Base-by-base conservation (phyloP, 2,888 invertebrate genomes). In the Cynaeus angustus region DNA sequence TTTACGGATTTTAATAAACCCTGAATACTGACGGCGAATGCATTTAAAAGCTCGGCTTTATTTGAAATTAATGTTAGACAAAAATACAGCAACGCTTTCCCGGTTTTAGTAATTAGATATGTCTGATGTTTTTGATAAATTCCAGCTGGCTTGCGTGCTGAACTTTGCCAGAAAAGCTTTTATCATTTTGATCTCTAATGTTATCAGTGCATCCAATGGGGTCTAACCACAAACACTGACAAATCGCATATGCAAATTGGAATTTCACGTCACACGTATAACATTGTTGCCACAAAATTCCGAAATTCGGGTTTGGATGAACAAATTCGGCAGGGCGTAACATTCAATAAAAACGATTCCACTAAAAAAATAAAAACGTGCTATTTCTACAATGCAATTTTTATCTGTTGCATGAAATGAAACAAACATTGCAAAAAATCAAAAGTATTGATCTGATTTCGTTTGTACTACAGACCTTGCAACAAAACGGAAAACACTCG, bases 1-100 rank as follows among this genome's bases (percentile, higher is more conserved):
- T 66, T 66, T 66, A 56, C 66, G 46, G 56, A 66, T 66, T 66
- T 66, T 66, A 66, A 66, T 66, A 66, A 64, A 64, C 64, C 64
- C 64, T 33, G 38, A 41, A 64, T 53, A 64, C 64, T 64, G 64
- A 64, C 64, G 43, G 64, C 50, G 28, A 64, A 64, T 53, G 64
- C 64, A 64, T 53, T 64, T 64, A 64, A 53, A 64, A 53, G 64
- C 64, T 53, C 16, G 52, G 43, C 53, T 64, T 64, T 64, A 64
- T 53, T 41, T 13, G 53, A 64, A 64, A 64, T 64, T 64, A 64
- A 64, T 64, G 64, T 64, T 64, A 64, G 64, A 64, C 64, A 64
- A 64, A 53, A 64, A 64, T 64, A 53, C 53, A 53, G 61, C 64
- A 28, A 26, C 53, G 41, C 62, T 62, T 52, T 62, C 26, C 50